Evolutionary conservation across 1,140 invertebrate genomes (phyloP).

Genomic region (Cyphomyrmex costatus): DNA sequence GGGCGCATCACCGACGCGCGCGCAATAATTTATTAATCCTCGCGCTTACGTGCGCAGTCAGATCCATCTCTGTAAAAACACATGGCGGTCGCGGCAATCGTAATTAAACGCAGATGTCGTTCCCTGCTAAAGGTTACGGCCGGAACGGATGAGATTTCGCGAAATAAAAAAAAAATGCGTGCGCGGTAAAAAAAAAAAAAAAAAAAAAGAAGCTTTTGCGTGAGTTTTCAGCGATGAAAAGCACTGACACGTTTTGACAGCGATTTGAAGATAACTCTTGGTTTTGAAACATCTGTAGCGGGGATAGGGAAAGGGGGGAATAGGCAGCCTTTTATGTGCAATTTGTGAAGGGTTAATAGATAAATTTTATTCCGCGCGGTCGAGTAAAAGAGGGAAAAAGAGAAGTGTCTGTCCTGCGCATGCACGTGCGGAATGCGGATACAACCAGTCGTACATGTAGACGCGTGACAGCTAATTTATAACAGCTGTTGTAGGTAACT

Average conservation of each 20-base stretch:
- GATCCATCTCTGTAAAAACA: slow-evolving; percentile 32
- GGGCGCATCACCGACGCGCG: slow-evolving; percentile 50
- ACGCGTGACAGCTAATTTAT: slow-evolving; percentile 45
- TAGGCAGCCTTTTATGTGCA: slow-evolving; percentile 16
- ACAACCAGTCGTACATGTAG: background rate
- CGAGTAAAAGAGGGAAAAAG: background rate
- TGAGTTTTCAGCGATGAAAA: slow-evolving; percentile 24
- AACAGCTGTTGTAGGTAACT: slow-evolving; percentile 25
- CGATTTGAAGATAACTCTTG: slow-evolving; percentile 36
- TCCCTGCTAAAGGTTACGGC: slow-evolving; percentile 46
- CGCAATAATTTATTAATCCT: slow-evolving; percentile 71
- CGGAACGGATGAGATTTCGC: slow-evolving; percentile 30
- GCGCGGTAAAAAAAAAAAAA: slow-evolving; percentile 6
- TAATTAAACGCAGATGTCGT: slow-evolving; percentile 58
- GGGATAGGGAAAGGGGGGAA: too few relatives aligned
- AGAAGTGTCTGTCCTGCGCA: background rate
- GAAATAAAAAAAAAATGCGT: slow-evolving; percentile 28
- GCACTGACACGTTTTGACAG: slow-evolving; percentile 26
- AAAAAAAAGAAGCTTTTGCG: slow-evolving; percentile 9
- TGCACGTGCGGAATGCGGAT: background rate
- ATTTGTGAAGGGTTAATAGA: slow-evolving; percentile 34
- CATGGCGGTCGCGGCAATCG: slow-evolving; percentile 23
- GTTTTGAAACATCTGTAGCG: background rate
- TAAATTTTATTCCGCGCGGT: slow-evolving; percentile 11
- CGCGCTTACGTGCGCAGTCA: background rate